phyloP scores from a whole-genome alignment of 2,113 vertebrate genomes.

The Labeo rohita region DNA sequence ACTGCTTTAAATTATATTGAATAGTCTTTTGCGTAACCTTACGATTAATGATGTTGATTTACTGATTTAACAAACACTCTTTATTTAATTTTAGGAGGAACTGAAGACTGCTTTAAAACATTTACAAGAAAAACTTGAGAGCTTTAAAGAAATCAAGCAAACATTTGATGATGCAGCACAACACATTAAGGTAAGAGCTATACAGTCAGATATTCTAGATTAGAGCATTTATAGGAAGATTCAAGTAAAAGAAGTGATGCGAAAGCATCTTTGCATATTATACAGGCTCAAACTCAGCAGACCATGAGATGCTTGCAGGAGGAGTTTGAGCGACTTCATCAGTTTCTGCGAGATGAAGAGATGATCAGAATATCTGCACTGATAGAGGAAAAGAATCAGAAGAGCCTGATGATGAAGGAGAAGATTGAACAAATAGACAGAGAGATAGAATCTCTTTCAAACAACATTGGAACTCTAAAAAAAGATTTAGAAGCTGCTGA shows the following conservation, averaged over 20 bases:
- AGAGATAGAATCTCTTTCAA: conserved; percentile 22
- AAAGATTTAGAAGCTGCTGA: neutral
- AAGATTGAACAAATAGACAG: neutral
- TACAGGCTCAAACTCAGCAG: conserved; percentile 45
- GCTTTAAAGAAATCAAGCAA: neutral
- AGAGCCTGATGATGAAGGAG: neutral
- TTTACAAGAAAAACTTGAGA: conserved; percentile 2
- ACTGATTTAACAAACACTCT: neutral
- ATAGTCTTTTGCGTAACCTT: neutral
- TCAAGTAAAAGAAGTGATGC: neutral
- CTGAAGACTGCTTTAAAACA: neutral
- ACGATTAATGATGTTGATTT: neutral
- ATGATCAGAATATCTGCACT: conserved; percentile 35
- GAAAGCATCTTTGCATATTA: neutral
- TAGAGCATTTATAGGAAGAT: no score
- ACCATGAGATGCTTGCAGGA: conserved; percentile 49
- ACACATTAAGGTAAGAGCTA: neutral
- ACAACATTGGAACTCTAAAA: neutral
- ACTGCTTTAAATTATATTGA: neutral
- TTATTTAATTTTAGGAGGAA: conserved; percentile 2
- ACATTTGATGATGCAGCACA: neutral
- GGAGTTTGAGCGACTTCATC: conserved; percentile 56
- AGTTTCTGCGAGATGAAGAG: conserved; percentile 49
- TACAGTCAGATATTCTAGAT: neutral
- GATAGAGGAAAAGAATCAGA: conserved; percentile 11